Evolutionary conservation across 2,888 invertebrate species (phyloP).

Genomic region (Ephialtes manifestator): DNA sequence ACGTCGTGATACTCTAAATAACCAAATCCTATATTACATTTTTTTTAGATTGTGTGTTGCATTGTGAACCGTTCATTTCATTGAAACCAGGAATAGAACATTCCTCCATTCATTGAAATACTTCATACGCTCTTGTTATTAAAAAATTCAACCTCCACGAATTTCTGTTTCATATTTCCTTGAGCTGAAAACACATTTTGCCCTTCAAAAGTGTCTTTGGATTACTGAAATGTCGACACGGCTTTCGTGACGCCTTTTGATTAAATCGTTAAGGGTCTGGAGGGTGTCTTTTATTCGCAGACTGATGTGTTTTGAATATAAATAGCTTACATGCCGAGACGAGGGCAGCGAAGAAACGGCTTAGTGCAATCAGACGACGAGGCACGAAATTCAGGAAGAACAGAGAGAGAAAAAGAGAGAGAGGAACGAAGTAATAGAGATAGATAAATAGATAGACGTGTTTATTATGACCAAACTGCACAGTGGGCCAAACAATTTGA

Average conservation of each 20-base stretch:
- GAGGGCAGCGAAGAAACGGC: neutral
- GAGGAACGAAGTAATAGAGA: neutral
- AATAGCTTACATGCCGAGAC: slow-evolving; percentile 1
- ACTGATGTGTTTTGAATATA: slow-evolving; percentile 57
- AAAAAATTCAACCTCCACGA: too few species aligned
- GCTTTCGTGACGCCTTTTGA: neutral
- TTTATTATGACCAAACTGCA: too few species aligned
- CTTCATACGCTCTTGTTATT: too few species aligned
- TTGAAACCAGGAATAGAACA: too few species aligned
- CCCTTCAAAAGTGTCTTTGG: neutral
- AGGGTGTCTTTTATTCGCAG: slow-evolving; percentile 16
- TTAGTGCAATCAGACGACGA: slow-evolving; percentile 21
- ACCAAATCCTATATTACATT: too few species aligned
- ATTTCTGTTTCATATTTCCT: neutral
- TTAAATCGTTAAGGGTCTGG: neutral
- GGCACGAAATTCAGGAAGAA: slow-evolving; percentile 52
- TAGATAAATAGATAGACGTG: too few species aligned
- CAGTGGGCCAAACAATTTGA: too few species aligned
- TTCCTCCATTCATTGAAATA: too few species aligned
- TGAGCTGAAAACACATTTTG: neutral
- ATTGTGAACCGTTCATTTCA: too few species aligned
- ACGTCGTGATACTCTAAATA: too few species aligned
- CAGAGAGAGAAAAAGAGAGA: neutral
- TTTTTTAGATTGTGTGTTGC: too few species aligned
- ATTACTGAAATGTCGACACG: neutral